Conservation (phyloP, 2,888 invertebrate species). For the Pilophorus perplexus region DNA sequence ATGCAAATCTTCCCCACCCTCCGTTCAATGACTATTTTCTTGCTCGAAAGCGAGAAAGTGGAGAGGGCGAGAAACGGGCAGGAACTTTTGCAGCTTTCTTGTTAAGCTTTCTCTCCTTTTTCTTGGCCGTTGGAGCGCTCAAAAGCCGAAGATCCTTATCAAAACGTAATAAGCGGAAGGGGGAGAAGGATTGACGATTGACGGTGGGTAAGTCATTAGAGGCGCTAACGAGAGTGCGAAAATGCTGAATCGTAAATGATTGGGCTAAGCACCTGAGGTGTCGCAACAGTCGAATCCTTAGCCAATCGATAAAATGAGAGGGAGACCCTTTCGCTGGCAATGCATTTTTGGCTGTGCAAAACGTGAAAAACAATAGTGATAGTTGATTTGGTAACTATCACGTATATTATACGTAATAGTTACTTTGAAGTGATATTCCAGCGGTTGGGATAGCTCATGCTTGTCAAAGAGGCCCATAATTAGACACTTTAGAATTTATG, state of each 20-base stretch:
- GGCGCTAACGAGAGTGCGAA: conserved; percentile 11
- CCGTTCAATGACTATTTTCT: conserved; percentile 32
- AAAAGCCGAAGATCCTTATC: conserved; percentile 32
- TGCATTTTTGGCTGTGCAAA: too few species aligned
- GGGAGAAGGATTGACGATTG: conserved; percentile 12
- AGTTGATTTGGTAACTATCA: too few species aligned
- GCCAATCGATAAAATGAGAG: too few species aligned
- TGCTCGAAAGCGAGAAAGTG: background rate
- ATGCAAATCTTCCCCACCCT: conserved; percentile 19
- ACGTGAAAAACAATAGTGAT: too few species aligned
- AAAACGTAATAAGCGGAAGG: conserved; percentile 27
- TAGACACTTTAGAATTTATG: too few species aligned
- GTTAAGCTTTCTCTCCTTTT: conserved; percentile 25
- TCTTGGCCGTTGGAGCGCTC: conserved; percentile 21
- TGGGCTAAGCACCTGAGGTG: too few species aligned
- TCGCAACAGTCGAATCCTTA: too few species aligned
- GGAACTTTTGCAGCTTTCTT: conserved; percentile 24
- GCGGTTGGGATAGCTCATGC: too few species aligned
- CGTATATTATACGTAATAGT: too few species aligned
- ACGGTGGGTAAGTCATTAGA: conserved; percentile 18
- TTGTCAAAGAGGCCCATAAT: too few species aligned
- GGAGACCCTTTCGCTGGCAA: too few species aligned
- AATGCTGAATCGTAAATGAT: background rate
- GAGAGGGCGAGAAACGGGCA: background rate
- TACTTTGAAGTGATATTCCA: too few species aligned